A percentile compares a stretch with the other conserved stretches of the same genome.
phyloP scores from a whole-genome alignment of 2,797 vertebrate species.

The Centroberyx gerrardi region DNA sequence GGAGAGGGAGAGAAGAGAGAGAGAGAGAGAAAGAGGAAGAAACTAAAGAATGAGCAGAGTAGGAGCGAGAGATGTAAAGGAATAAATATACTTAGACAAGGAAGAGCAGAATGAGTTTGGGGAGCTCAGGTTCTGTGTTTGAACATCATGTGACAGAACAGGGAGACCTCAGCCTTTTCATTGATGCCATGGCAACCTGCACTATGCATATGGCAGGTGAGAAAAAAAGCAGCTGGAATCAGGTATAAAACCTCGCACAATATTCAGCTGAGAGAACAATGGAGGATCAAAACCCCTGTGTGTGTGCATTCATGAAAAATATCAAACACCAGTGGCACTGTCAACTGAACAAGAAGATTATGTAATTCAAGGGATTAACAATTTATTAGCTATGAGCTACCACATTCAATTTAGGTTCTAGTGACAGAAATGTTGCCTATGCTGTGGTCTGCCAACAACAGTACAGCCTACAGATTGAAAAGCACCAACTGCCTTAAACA shows the following conservation, averaged over 20 bases:
- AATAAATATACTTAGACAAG: conserved; percentile 23
- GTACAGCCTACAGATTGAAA: neutral
- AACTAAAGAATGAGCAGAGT: conserved; percentile 2
- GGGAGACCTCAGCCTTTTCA: conserved; percentile 56
- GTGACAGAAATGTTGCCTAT: neutral
- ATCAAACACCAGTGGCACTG: conserved; percentile 20
- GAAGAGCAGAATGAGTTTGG: conserved; percentile 28
- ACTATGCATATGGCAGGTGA: conserved; percentile 38
- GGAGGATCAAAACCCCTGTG: conserved; percentile 2
- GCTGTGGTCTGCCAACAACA: neutral
- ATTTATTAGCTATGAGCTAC: conserved; percentile 35
- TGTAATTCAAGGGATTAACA: conserved; percentile 46
- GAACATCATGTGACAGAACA: conserved; percentile 64
- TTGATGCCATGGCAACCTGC: conserved; percentile 73
- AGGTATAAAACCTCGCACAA: conserved; percentile 53
- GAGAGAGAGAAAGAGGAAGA: neutral
- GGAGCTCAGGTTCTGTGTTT: conserved; percentile 48
- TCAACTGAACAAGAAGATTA: conserved; percentile 43
- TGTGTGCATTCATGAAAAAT: conserved; percentile 39
- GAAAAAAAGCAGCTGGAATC: conserved; percentile 39
- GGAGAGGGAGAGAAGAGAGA: neutral
- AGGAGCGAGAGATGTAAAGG: conserved; percentile 1
- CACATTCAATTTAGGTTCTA: neutral
- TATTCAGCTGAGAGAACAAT: conserved; percentile 14
- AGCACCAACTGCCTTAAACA: neutral